Conservation (phyloP, 2,797 vertebrate species). For the Luscinia megarhynchos region DNA sequence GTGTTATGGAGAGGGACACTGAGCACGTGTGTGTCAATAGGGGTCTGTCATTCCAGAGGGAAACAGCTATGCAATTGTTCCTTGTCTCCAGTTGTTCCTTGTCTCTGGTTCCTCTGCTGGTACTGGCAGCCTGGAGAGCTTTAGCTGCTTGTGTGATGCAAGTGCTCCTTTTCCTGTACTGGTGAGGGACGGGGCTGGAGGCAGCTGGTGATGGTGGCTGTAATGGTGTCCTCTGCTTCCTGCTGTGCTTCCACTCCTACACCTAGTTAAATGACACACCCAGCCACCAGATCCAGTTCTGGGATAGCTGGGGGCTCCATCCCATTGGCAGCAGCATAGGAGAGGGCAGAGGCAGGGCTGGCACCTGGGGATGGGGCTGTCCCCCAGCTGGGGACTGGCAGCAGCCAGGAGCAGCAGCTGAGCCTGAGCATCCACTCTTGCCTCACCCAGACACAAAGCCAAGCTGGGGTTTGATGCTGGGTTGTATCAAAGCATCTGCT, state of each 20-base stretch:
- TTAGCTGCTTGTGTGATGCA: not conserved
- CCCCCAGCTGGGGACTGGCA: not conserved
- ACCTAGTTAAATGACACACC: not conserved
- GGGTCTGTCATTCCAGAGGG: conserved; percentile 1
- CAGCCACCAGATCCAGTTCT: not conserved
- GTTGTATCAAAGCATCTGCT: not conserved
- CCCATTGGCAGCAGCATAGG: not conserved
- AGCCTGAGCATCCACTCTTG: not conserved
- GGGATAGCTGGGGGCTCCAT: not conserved
- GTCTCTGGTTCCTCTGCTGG: not conserved
- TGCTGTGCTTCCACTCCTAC: not conserved
- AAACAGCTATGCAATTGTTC: not conserved
- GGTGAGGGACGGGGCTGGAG: rapidly evolving
- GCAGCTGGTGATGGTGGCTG: rapidly evolving
- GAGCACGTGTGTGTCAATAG: not conserved
- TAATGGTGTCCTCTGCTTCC: not conserved
- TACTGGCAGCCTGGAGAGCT: not conserved
- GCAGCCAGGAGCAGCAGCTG: not conserved
- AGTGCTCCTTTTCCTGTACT: not conserved
- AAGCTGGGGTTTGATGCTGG: not conserved
- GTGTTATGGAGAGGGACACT: not conserved
- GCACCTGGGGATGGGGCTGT: rapidly evolving
- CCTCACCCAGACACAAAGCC: rapidly evolving
- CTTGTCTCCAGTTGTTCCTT: not conserved
- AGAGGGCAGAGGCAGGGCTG: not conserved